phyloP scores from a whole-genome alignment of 2,113 vertebrate genomes.

The Malurus alboscapulatus region DNA sequence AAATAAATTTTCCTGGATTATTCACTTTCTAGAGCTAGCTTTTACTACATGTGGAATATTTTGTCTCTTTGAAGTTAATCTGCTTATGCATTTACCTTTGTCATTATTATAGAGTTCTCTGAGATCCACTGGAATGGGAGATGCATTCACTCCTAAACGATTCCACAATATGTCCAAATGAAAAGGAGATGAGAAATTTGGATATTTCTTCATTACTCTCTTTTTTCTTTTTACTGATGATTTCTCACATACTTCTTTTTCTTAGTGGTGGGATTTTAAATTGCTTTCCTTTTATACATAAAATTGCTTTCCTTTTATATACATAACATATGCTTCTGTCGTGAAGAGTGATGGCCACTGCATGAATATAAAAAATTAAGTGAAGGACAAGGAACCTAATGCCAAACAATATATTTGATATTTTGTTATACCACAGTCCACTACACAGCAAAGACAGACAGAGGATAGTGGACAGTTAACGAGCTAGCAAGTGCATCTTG shows the following conservation, averaged over 20 bases:
- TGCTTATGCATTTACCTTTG: not conserved
- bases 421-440: not conserved
- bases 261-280: not conserved
- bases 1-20: not conserved
- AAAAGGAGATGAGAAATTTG: not conserved
- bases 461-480: not conserved
- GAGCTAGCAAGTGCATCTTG: not conserved
- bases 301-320: not conserved
- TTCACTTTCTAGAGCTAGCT: not conserved
- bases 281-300: not conserved
- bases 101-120: not conserved
- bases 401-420: not conserved
- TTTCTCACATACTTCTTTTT: not conserved
- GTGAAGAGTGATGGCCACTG: not conserved
- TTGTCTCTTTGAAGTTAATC: not conserved
- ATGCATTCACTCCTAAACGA: not conserved
- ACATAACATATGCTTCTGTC: not conserved
- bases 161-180: not conserved
- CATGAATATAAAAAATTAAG: not conserved
- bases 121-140: not conserved
- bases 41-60: not conserved
- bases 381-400: not conserved
- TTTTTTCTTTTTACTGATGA: not conserved
- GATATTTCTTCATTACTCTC: not conserved
- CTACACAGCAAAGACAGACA: not conserved